Evolutionary conservation across 1,140 invertebrate genomes (phyloP), one percentile per base, ranked within the genome.

Genomic region (Rhizoglyphus robini): DNA sequence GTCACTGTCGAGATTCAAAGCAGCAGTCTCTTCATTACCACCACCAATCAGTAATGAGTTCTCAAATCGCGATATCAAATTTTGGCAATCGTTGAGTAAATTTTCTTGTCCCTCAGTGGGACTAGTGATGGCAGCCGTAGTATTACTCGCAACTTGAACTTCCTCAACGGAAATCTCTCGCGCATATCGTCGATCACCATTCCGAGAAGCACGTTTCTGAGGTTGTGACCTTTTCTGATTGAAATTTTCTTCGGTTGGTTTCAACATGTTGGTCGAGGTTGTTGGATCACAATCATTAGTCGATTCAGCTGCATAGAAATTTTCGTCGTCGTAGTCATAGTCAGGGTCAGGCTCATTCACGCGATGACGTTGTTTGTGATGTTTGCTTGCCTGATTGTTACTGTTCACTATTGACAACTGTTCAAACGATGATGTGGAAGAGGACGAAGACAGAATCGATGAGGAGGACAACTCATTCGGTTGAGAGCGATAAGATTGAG

Each of bases 141-240:
- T n/a, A 60, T 60, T 60, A 23, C n/a, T 30, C 15, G 58, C 58
- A 60, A 29, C 27, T 23, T 27, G 15, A 32, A 60, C 27, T 29
- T 60, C 58, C 36, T 60, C 58, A 60, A 27, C 25, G 15, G 58
- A 29, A n/a, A 60, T 60, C 36, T 60, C 15, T 20, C 58, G 3
- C n/a, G 58, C 58, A 60, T 38, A 60, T n/a, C 58, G 58, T 38
- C 58, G 58, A 60, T 46, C n/a, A 11, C 51, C 51, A 54, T 54
- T 32, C 8, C 51, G 51, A 54, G 15, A 11, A 20, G 51, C 8
- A 54, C 51, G 51, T 32, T 54, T 54, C 23, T 25, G 31, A 25
- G 15, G 51, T 54, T 32, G n/a, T n/a, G n/a, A n/a, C n/a, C n/a
- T 54, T 23, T 54, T 54, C 8, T 11, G 51, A 25, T 54, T 25